These are phyloP conservation scores for Chrysochloris asiatica DNA, from an alignment of 2,113 vertebrate genomes.

Conservation along the genomic window DNA sequence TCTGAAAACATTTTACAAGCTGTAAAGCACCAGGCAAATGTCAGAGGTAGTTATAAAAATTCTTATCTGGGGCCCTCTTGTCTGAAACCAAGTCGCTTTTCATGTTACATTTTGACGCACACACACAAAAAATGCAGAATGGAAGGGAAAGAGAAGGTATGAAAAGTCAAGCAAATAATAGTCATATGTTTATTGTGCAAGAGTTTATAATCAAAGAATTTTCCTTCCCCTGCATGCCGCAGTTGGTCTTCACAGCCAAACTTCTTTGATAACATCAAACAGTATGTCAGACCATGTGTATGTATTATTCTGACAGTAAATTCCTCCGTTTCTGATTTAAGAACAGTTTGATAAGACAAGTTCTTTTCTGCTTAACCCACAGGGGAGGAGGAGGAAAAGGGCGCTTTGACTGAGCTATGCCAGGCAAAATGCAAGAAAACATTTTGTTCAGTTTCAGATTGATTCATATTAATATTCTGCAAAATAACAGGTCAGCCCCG, in stretches of 20 bases:
- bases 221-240: background rate
- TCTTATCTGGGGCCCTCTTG: background rate
- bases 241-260: background rate
- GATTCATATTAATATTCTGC: no score
- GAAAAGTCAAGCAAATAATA: background rate
- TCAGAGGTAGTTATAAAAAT: background rate
- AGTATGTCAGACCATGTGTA: background rate
- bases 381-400: background rate
- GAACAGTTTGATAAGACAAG: background rate
- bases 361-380: background rate
- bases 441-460: no score
- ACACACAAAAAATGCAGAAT: background rate
- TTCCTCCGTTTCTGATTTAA: constrained; percentile 16
- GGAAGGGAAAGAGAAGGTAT: background rate
- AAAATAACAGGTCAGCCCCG: no score
- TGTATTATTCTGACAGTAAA: constrained; percentile 43
- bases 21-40: background rate
- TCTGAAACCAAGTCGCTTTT: no score
- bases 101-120: no score
- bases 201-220: constrained; percentile 8
- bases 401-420: background rate
- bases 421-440: background rate
- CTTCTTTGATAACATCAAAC: constrained; percentile 47
- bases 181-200: background rate
- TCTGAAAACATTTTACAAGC: background rate